A percentile compares a stretch with the other conserved stretches of the same genome.
phyloP scores from a whole-genome alignment of 2,888 invertebrate species.

The Siphlonurus alternatus region DNA sequence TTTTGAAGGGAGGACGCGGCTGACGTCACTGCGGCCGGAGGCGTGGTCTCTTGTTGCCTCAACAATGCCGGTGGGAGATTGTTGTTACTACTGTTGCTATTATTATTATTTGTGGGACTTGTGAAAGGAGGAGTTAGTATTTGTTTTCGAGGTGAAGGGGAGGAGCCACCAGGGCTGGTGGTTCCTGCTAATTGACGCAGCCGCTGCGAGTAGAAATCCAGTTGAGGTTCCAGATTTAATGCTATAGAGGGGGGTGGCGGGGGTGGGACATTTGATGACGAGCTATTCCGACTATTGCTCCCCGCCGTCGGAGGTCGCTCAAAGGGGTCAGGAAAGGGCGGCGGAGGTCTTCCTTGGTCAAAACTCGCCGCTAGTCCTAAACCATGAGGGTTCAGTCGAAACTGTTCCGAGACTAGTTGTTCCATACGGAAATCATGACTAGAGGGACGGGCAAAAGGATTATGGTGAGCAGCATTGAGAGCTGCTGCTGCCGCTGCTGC shows the following conservation, averaged over 20 bases:
- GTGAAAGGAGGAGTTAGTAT: constrained; percentile 27
- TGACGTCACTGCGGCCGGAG: constrained; percentile 28
- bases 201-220: constrained; percentile 99
- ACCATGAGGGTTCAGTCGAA: constrained; percentile 38
- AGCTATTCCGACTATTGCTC: constrained; percentile 33
- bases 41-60: constrained; percentile 47
- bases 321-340: constrained; percentile 33
- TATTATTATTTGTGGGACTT: constrained; percentile 22
- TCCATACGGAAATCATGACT: constrained; percentile 70
- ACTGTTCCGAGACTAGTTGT: constrained; percentile 66
- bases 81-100: constrained; percentile 24
- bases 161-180: constrained; percentile 74
- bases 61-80: constrained; percentile 22
- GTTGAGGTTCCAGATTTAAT: constrained; percentile 66
- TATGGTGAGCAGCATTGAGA: constrained; percentile 16
- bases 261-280: constrained; percentile 39
- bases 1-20: constrained; percentile 17
- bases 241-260: constrained; percentile 27
- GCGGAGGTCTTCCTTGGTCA: constrained; percentile 49
- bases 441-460: constrained; percentile 56
- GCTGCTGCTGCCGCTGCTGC: constrained; percentile 12
- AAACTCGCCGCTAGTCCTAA: constrained; percentile 55
- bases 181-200: constrained; percentile 95
- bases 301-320: constrained; percentile 28
- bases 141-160: constrained; percentile 25